Base-by-base conservation (phyloP, 2,113 vertebrate species). In the Oplegnathus fasciatus region DNA sequence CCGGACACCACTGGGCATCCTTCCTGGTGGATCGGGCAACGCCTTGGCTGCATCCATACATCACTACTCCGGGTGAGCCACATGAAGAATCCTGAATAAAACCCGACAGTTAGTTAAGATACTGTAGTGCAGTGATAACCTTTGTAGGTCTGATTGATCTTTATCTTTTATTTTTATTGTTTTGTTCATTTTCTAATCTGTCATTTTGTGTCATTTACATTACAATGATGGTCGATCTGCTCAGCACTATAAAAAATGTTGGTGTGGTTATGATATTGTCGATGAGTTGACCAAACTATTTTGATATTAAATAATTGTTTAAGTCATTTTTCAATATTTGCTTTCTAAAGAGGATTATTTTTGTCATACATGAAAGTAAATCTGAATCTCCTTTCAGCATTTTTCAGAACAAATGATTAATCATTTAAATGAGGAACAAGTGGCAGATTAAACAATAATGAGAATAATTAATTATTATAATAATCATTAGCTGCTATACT, bases 1-100 rank as follows among this genome's bases (percentile, higher is more conserved):
- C 91, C 95, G 62, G 80, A 98, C 95, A 22, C 97, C 97, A 0
- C 94, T 99, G 82, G 97, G 97, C 8, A 96, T 98, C 90, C 96
- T 99, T 42, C 98, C 98, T 0, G 97, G 96, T 0, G 98, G 98
- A 77, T 98, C 98, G 0, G 98, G 96, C 68, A 99, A 99, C 0
- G 98, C 97, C 0, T 85, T 99, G 93, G 97, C 98, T 0, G 97
- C 98, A 4, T 98, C 98, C 1, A 58, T 98, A 88, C 98, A 98
- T 94, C 90, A 98, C 93, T 99, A 98, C 10, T 95, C 96, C 0
- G 95, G 97, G 98, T 99, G 91, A 97, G 97, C 26, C 6, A 40
- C 42, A 22, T 0, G 6, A 15, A 50, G 10, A 72, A 77, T 15
- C 44, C 65, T 17, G 7, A 37, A 61, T 17, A 5, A 46, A 64